phyloP scores from a whole-genome alignment of 2,797 vertebrate species.

The Miichthys miiuy region DNA sequence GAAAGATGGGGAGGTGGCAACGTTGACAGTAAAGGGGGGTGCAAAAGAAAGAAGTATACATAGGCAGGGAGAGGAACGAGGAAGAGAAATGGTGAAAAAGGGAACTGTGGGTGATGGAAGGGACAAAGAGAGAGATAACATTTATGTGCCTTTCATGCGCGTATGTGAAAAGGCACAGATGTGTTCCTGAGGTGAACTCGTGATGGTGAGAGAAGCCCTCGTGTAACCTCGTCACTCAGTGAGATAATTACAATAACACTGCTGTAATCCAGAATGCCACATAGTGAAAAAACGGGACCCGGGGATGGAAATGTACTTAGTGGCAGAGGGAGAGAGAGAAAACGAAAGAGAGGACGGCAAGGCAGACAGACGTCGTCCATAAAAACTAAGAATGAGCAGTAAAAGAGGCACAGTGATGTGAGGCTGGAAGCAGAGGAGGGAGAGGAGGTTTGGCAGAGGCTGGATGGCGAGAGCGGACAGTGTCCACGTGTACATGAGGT shows the following conservation, averaged over 20 bases:
- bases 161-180: constrained; percentile 35
- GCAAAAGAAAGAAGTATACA: constrained; percentile 31
- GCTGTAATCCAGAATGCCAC: constrained; percentile 63
- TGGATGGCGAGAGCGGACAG: constrained; percentile 39
- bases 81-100: constrained; percentile 2
- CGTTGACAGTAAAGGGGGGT: constrained; percentile 43
- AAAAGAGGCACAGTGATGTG: constrained; percentile 66
- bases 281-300: constrained; percentile 47
- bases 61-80: constrained; percentile 25
- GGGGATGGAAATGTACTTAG: constrained; percentile 83
- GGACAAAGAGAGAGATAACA: constrained; percentile 17
- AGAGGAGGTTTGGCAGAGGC: constrained; percentile 51
- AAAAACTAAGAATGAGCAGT: constrained; percentile 74
- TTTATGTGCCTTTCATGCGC: constrained; percentile 12
- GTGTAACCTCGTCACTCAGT: constrained; percentile 64
- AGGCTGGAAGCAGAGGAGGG: constrained; percentile 52
- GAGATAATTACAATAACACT: constrained; percentile 80
- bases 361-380: constrained; percentile 73
- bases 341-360: constrained; percentile 43
- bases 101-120: constrained; percentile 1
- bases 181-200: constrained; percentile 38
- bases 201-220: constrained; percentile 60
- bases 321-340: constrained; percentile 63
- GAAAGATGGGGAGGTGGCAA: constrained; percentile 58
- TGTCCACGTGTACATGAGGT: constrained; percentile 70